Percentiles rank a stretch among this genome's conserved stretches.
phyloP scores from a whole-genome alignment of 2,797 vertebrate species.

The Eulemur albifrons region DNA sequence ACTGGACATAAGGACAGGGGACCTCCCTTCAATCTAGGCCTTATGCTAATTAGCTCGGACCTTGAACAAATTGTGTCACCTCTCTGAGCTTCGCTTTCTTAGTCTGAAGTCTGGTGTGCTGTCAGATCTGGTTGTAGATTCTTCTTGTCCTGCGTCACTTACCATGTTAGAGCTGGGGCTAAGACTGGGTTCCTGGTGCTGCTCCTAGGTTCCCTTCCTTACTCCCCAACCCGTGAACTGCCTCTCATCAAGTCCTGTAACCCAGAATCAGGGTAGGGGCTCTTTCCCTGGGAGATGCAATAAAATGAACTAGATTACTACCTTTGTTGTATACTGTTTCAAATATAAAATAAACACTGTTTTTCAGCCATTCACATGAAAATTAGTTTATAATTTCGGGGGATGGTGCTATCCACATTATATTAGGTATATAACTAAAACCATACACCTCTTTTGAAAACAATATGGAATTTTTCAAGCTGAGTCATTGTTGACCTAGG shows the following conservation, averaged over 20 bases:
- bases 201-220: background rate
- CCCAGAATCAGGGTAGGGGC: background rate
- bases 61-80: background rate
- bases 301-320: background rate
- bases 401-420: background rate
- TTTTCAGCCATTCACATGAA: constrained; percentile 31
- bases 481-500: constrained; percentile 75
- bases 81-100: background rate
- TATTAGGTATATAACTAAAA: constrained; percentile 6
- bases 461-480: constrained; percentile 62
- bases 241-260: background rate
- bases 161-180: background rate
- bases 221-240: accelerated
- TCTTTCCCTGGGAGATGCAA: background rate
- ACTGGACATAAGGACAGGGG: background rate
- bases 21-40: background rate
- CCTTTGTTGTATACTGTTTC: background rate
- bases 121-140: background rate
- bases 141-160: background rate
- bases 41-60: background rate
- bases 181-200: background rate
- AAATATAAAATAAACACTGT: background rate
- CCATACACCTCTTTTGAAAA: constrained; percentile 56
- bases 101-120: background rate
- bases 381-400: constrained; percentile 38